Evolutionary conservation across 2,113 vertebrate species (phyloP), one percentile per base, ranked within the genome.

Genomic region (Odobenus rosmarus): DNA sequence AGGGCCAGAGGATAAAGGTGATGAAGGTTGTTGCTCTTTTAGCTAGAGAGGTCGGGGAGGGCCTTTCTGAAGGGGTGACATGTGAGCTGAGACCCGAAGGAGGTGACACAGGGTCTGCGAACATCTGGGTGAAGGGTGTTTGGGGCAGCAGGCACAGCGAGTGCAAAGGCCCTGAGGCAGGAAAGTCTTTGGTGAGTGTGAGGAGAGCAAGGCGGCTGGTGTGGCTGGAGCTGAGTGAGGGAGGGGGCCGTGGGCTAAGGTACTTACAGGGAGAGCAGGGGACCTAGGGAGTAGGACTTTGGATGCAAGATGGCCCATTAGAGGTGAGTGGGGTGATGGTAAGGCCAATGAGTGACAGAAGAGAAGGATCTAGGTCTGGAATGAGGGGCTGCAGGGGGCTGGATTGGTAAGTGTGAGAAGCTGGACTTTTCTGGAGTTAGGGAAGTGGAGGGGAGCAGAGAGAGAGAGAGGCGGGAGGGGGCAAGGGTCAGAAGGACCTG

Each of bases 111-210:
- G 42, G 28, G 24, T 16, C 55, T 55, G 46, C 12, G 36, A 62
- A 3, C 11, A 1, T 26, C 2, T 21, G 10, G 5, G 21, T 19
- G 12, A 19, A 46, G 16, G 2, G 28, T 1, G 16, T 13, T 62
- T n/a, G 14, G 31, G 49, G 77, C 16, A n/a, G 62, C 28, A 36
- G 28, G 31, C 6, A 11, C 7, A 12, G 69, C 61, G 15, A 1
- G 55, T 69, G 81, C 69, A 53, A 93, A 93, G 90, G 9, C 61
- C 87, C 80, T 24, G 79, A 18, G 87, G 92, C 55, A 55, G 59
- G 79, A 5, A 39, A 16, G 46, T 26, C 72, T 67, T 24, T 33
- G 49, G 6, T 61, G 77, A 42, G 46, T 9, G 16, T 36, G 77
- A 67, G 77, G 76, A 42, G 7, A 18, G 74, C 31, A 1, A 62